Evolutionary conservation across 2,113 vertebrate species (phyloP).

Genomic region (Chelonoidis abingdonii): DNA sequence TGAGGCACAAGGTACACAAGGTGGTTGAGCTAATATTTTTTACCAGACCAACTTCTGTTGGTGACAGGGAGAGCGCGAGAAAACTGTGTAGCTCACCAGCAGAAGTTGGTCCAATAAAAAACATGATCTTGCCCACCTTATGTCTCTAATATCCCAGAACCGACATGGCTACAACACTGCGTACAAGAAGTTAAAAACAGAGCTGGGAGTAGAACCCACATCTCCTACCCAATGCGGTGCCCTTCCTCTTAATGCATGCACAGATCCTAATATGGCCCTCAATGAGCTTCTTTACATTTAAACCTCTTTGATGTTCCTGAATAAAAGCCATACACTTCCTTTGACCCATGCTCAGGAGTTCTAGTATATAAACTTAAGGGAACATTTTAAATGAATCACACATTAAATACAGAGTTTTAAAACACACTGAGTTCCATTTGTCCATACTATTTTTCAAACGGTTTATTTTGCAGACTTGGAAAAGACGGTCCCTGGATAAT

Average conservation of each 20-base stretch:
- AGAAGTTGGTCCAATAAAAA: neutral
- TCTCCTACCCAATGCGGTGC: neutral
- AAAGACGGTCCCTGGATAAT: neutral
- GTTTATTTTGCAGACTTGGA: neutral
- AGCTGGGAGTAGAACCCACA: neutral
- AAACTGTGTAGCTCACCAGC: neutral
- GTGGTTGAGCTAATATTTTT: neutral
- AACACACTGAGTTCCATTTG: neutral
- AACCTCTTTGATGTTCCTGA: neutral
- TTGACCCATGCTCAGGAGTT: neutral
- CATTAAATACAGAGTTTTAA: neutral
- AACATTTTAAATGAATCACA: neutral
- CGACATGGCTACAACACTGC: neutral
- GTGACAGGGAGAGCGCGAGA: neutral
- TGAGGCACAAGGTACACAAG: neutral
- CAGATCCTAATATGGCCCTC: neutral
- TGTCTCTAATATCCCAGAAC: neutral
- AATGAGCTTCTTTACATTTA: neutral
- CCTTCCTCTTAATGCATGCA: neutral
- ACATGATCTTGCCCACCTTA: neutral
- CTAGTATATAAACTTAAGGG: neutral
- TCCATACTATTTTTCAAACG: neutral
- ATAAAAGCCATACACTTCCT: neutral
- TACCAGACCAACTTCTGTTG: neutral
- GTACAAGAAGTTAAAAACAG: neutral